Evolutionary conservation across 1,140 invertebrate species (phyloP), one percentile per base, ranked within the genome.

Genomic region (Conus betulinus): DNA sequence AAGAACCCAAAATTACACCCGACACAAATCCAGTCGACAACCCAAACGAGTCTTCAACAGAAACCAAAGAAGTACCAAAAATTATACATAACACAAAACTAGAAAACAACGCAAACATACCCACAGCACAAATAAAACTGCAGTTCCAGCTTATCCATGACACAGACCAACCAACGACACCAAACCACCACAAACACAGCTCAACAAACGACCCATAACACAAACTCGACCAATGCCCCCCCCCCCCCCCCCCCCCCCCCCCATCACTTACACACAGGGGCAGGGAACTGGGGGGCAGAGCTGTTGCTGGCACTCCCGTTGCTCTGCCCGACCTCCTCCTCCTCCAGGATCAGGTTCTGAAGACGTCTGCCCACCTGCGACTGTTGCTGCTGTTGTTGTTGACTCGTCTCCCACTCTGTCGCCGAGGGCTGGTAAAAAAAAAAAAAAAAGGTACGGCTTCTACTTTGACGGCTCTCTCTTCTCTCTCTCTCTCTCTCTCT

Each of bases 311-410:
- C 82, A 85, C 27, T 81, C 87, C 88, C 90, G 15, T 90, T 89
- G 27, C 88, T 84, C 63, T 90, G 87, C 5, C 23, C 8, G 7
- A 74, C 55, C 74, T 97, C 97, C 93, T 98, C 97, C 20, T 51
- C 74, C 93, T 98, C 97, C 90, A 98, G 96, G 3, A 98, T 93
- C 60, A 98, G 95, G 89, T 97, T 97, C 95, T 98, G 97, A 87
- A 98, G 95, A 95, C 97, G 97, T 11, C 97, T 97, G 79, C 97
- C 97, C 71, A 97, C 97, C 53, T 96, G 95, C 87, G 97, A 97
- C 89, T 85, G 87, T 25, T 88, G 81, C 52, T 25, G n/a, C 52
- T 84, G 83, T 25, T 55, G 74, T 11, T 78, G 74, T 39, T 25
- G 11, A 78, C 74, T 25, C 10, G 60, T 63, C 60, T 63, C 60